Conservation (phyloP, 1,140 invertebrate species). For the Mamestra configurata region DNA sequence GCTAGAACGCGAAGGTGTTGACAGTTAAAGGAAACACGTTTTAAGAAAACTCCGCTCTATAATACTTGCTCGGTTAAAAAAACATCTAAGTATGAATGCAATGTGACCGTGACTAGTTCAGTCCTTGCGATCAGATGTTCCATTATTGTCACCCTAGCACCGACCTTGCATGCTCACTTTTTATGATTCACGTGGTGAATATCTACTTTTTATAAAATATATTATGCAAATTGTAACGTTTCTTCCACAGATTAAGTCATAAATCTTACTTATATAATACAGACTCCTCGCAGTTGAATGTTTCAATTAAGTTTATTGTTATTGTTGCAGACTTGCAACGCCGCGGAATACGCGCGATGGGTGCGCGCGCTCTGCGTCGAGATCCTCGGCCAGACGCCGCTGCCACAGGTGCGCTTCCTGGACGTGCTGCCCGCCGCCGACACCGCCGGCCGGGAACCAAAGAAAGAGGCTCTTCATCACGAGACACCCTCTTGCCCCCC, state of each 20-base stretch:
- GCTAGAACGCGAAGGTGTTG: conserved; percentile 86
- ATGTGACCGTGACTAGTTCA: conserved; percentile 57
- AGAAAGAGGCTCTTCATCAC: conserved; percentile 69
- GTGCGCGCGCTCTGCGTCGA: conserved; percentile 84
- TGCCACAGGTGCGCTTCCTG: conserved; percentile 82
- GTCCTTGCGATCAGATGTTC: conserved; percentile 58
- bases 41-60: conserved; percentile 60
- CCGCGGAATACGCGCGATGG: conserved; percentile 83
- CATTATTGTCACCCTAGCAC: conserved; percentile 58
- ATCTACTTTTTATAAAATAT: neutral
- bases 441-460: conserved; percentile 75
- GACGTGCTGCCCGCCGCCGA: conserved; percentile 81
- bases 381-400: conserved; percentile 82
- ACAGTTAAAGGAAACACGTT: conserved; percentile 81
- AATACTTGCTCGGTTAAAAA: conserved; percentile 16
- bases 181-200: conserved; percentile 12
- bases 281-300: conserved; percentile 4
- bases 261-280: conserved; percentile 16
- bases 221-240: conserved; percentile 46
- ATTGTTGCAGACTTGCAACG: conserved; percentile 85
- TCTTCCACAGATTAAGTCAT: conserved; percentile 49
- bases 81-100: conserved; percentile 49
- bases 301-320: conserved; percentile 69
- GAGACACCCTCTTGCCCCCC: conserved; percentile 77
- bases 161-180: conserved; percentile 31